phyloP scores from a whole-genome alignment of 1,140 invertebrate species.

The Colletes latitarsis region DNA sequence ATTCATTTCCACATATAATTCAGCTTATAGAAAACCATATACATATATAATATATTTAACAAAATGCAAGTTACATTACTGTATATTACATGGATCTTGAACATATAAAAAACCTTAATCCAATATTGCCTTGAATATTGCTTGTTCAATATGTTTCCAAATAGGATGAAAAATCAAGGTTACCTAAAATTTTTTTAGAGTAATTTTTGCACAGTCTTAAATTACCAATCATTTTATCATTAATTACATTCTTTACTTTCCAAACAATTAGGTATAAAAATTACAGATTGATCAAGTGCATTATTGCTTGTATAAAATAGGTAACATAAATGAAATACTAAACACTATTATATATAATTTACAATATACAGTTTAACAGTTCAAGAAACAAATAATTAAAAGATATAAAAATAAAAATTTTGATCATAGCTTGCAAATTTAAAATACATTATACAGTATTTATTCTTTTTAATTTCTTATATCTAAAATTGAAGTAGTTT shows the following conservation, averaged over 20 bases:
- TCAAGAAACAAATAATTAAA: neutral
- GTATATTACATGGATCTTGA: constrained; percentile 26
- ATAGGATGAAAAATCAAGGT: constrained; percentile 54
- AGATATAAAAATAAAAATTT: neutral
- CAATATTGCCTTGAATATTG: constrained; percentile 44
- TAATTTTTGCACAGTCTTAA: too few relatives aligned
- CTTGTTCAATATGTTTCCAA: constrained; percentile 56
- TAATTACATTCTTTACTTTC: constrained; percentile 43
- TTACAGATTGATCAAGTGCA: constrained; percentile 41
- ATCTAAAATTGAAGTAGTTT: neutral
- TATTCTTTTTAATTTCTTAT: neutral
- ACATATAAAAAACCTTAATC: constrained; percentile 21
- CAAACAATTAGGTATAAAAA: constrained; percentile 43
- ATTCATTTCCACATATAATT: neutral
- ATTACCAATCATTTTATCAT: constrained; percentile 55
- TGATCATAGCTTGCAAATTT: neutral
- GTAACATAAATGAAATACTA: constrained; percentile 23
- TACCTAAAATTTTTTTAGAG: constrained; percentile 39
- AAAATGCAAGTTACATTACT: constrained; percentile 12
- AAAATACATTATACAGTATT: neutral
- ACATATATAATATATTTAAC: constrained; percentile 2
- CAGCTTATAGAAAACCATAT: neutral
- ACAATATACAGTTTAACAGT: neutral
- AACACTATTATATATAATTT: constrained; percentile 1
- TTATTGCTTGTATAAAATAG: constrained; percentile 53